Evolutionary conservation across 2,113 vertebrate species (phyloP), one percentile per base, ranked within the genome.

Genomic region (Otis tarda): DNA sequence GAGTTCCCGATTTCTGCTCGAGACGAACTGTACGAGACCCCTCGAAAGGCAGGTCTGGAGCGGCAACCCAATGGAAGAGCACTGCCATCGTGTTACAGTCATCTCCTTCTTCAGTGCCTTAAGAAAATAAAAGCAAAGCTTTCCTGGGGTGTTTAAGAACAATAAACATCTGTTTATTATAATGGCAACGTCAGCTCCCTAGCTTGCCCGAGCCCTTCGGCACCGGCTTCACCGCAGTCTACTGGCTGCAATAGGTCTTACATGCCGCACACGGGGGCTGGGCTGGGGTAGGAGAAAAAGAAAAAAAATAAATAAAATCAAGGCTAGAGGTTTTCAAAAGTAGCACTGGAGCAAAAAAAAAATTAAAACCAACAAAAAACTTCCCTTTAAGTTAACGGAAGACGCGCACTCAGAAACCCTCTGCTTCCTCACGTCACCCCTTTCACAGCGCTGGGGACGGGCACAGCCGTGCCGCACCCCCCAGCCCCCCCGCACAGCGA

Each of bases 11-110:
- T 12, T n/a, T 10, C 81, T 15, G 1, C 25, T 39, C 1, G 21
- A 30, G 37, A 39, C 17, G 19, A n/a, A 69, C 2, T 7, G 52
- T 4, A 16, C 0, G 0, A 74, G 88, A 52, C 2, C 31, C 9
- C 84, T 45, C 0, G 1, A 18, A 68, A 45, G 5, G 12, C 41
- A 3, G 10, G 3, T 1, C 6, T 1, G 49, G 68, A 23, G 47
- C 60, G 43, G 67, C 4, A 24, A 39, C n/a, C 78, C 50, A 33
- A 0, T 0, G 5, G 53, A 65, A 37, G 28, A 53, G 7, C 39
- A 9, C 12, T 5, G n/a, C 9, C 12, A 1, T 3, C 1, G 9
- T 9, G 17, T 6, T 31, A 24, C 28, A 19, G 22, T 9, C 61
- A 47, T 39, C 31, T 35, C 18, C 33, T 39, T 4, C 8, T 33